These are phyloP conservation scores for Drosophila lacertosa DNA, from an alignment of 1,140 invertebrate genomes.

Conservation along the genomic window DNA sequence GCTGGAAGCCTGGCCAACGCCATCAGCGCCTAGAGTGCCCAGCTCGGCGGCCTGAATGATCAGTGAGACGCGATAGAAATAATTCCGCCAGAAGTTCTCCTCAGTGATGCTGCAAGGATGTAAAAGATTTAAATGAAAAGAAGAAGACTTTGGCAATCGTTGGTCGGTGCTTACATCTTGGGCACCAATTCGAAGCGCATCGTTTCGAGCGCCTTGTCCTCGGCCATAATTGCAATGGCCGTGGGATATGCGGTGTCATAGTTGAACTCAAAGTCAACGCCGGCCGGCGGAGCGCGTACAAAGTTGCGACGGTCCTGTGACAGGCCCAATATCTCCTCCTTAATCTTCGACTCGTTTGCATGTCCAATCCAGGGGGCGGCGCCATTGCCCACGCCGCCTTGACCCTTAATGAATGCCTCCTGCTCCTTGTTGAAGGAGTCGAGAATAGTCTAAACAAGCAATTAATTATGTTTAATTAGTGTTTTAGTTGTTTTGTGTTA, in stretches of 20 bases:
- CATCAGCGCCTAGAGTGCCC: slow-evolving; percentile 85
- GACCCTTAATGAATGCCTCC: slow-evolving; percentile 95
- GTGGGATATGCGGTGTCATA: slow-evolving; percentile 95
- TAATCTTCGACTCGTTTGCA: slow-evolving; percentile 94
- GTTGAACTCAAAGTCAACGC: slow-evolving; percentile 98
- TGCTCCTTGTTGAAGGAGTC: slow-evolving; percentile 98
- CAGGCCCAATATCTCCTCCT: slow-evolving; percentile 96
- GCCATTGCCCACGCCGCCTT: slow-evolving; percentile 90
- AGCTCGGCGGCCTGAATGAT: slow-evolving; percentile 97
- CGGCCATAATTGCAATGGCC: slow-evolving; percentile 95
- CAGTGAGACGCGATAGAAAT: slow-evolving; percentile 99
- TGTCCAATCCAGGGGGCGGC: slow-evolving; percentile 96
- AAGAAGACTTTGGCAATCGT: not conserved
- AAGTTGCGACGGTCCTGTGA: slow-evolving; percentile 99
- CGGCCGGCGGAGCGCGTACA: slow-evolving; percentile 96
- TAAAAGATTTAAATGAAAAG: not conserved
- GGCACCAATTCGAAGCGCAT: slow-evolving; percentile 99
- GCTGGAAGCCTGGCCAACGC: slow-evolving; percentile 82
- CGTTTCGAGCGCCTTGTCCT: slow-evolving; percentile 97
- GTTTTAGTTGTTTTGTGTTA: no score
- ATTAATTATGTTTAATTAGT: not conserved
- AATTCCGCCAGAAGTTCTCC: slow-evolving; percentile 99
- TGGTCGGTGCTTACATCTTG: slow-evolving; percentile 92
- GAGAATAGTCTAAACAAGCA: slow-evolving; percentile 91
- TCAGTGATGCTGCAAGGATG: slow-evolving; percentile 92